Conservation (phyloP, 2,888 invertebrate genomes). For the Leistus spinibarbis region DNA sequence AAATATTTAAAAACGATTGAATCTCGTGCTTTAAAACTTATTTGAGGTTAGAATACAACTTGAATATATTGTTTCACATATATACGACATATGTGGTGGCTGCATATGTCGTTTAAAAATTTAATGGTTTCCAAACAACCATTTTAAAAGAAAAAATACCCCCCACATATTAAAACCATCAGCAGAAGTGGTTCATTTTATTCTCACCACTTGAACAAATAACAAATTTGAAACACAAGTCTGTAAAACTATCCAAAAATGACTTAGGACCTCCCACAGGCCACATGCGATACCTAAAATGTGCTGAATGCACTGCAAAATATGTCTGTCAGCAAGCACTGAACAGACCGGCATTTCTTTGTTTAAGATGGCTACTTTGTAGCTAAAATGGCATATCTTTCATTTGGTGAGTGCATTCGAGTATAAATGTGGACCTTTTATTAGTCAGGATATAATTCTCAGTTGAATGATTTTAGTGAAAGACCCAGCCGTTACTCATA, state of each 20-base stretch:
- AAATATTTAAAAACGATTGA: too few relatives aligned
- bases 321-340: not conserved
- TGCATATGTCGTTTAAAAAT: not conserved
- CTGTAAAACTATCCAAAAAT: not conserved
- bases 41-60: not conserved
- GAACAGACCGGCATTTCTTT: not conserved
- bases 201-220: not conserved
- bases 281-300: not conserved
- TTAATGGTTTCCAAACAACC: not conserved
- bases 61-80: not conserved
- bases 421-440: not conserved
- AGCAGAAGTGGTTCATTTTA: not conserved
- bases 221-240: not conserved
- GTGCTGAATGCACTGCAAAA: too few relatives aligned
- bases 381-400: not conserved
- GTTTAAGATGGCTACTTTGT: not conserved
- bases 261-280: not conserved
- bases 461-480: not conserved
- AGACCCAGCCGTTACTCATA: not conserved
- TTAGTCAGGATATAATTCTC: not conserved
- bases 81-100: not conserved
- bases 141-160: not conserved
- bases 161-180: not conserved
- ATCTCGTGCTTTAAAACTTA: not conserved
- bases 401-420: not conserved